Conservation (phyloP, 1,140 invertebrate genomes). For the Lepeophtheirus salmonis region DNA sequence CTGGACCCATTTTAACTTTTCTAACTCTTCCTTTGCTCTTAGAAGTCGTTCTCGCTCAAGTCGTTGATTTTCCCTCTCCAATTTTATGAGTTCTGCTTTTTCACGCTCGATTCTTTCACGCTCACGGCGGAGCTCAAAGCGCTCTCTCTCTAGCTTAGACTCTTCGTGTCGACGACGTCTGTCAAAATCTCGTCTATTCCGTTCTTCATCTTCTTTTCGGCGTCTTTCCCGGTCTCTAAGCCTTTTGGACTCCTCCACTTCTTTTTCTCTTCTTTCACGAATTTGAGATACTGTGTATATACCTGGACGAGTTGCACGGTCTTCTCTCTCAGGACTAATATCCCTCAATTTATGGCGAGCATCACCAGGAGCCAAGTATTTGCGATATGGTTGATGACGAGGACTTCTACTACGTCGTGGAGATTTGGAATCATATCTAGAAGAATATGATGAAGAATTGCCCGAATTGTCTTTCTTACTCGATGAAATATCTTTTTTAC, state of each 20-base stretch:
- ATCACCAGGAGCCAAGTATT: background rate
- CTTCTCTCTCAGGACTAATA: conserved; percentile 10
- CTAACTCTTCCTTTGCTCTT: conserved; percentile 26
- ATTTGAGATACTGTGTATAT: conserved; percentile 18
- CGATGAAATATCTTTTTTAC: background rate
- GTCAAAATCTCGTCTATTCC: conserved; percentile 22
- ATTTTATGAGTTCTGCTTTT: conserved; percentile 24
- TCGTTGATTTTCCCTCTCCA: conserved; percentile 25
- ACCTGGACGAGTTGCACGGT: conserved; percentile 8
- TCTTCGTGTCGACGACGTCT: conserved; percentile 24
- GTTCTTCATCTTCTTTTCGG: conserved; percentile 23
- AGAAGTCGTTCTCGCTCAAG: conserved; percentile 26
- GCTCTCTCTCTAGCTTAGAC: conserved; percentile 25
- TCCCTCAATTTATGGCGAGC: conserved; percentile 14
- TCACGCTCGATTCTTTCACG: conserved; percentile 27
- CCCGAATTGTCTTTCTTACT: background rate
- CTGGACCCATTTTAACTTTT: conserved; percentile 19
- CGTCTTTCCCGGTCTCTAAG: conserved; percentile 19
- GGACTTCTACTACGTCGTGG: background rate
- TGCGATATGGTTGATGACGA: conserved; percentile 9
- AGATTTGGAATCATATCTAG: background rate
- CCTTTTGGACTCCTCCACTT: conserved; percentile 22
- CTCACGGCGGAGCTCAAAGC: conserved; percentile 26
- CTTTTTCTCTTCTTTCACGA: conserved; percentile 24
- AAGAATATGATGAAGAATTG: background rate